Percentiles rank a stretch among this genome's conserved stretches.
Evolutionary conservation across 2,113 vertebrate genomes (phyloP).

Genomic region (Amazona vittata): DNA sequence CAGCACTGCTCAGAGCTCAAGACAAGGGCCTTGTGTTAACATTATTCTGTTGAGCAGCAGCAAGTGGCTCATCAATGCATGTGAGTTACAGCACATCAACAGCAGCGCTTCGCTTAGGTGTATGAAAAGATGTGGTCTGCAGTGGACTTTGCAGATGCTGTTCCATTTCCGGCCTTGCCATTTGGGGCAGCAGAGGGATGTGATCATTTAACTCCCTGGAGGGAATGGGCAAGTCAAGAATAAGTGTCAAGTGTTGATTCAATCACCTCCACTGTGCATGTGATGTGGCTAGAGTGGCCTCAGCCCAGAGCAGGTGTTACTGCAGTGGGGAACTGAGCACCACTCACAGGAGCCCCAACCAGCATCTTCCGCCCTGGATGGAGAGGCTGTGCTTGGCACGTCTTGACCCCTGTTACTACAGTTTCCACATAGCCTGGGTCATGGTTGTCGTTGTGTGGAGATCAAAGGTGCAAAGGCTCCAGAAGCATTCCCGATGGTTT

Average conservation of each 20-base stretch:
- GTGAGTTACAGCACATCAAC: not conserved
- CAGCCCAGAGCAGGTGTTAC: not conserved
- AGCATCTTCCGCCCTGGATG: not conserved
- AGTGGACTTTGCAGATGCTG: not conserved
- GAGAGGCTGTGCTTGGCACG: not conserved
- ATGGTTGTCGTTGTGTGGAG: not conserved
- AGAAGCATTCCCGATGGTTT: not conserved
- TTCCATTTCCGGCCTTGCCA: not conserved
- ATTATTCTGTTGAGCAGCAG: not conserved
- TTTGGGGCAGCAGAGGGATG: not conserved
- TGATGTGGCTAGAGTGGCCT: not conserved
- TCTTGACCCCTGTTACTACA: not conserved
- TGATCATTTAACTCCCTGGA: not conserved
- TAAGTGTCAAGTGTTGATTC: not conserved
- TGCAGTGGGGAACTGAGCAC: not conserved
- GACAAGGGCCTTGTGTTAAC: not conserved
- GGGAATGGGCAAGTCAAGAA: not conserved
- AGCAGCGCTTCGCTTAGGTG: not conserved
- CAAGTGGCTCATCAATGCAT: rapidly evolving
- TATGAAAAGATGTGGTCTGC: rapidly evolving
- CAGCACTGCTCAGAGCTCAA: not conserved
- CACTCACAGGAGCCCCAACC: not conserved
- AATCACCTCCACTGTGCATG: rapidly evolving
- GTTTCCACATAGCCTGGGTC: not conserved
- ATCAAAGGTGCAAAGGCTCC: not conserved